Evolutionary conservation across 2,888 invertebrate species (phyloP).

Genomic region (Mongoloraphidia duomilia): DNA sequence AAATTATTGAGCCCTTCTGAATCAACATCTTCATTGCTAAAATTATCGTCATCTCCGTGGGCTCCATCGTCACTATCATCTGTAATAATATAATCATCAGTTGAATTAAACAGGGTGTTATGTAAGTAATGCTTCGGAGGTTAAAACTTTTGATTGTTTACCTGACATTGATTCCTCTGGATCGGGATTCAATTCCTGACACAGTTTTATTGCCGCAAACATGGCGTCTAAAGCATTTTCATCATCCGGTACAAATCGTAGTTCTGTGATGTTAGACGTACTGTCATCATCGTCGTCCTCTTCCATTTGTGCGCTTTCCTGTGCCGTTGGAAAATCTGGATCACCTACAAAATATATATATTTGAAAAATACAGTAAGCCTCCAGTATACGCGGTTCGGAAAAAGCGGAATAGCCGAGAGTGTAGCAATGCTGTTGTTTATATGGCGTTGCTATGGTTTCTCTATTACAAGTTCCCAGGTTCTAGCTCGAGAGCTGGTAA

Average conservation of each 20-base stretch:
- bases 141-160: neutral
- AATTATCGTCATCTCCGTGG: neutral
- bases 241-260: constrained; percentile 4
- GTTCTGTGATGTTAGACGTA: neutral
- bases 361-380: no score
- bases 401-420: no score
- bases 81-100: neutral
- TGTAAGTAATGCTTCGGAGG: no score
- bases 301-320: no score
- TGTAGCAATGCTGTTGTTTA: no score
- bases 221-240: constrained; percentile 1
- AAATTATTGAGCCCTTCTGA: neutral
- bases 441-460: no score
- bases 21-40: neutral
- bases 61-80: neutral
- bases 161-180: constrained; percentile 2
- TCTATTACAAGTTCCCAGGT: no score
- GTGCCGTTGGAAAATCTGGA: no score
- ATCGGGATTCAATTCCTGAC: constrained; percentile 6
- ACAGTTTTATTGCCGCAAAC: constrained; percentile 1
- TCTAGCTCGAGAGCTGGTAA: no score
- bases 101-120: no score
- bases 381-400: no score
- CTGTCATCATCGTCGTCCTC: neutral
- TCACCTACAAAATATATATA: neutral